A percentile compares a stretch with the other conserved stretches of the same genome.
Conservation (phyloP, 1,140 invertebrate genomes). For the Aricia agestis region DNA sequence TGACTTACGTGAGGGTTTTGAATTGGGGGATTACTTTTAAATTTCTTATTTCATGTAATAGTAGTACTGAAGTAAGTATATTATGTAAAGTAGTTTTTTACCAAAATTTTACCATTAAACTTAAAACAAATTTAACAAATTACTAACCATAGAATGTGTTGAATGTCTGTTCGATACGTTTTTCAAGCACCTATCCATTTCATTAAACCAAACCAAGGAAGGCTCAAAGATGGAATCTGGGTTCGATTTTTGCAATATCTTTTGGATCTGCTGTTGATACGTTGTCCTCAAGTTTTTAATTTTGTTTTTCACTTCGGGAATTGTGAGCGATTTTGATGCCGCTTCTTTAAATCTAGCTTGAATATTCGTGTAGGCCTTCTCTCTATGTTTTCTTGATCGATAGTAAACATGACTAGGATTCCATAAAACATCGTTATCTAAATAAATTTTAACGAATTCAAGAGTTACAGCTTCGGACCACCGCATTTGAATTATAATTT, state of each 20-base stretch:
- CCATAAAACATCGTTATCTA: conserved; percentile 72
- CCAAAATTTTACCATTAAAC: no score
- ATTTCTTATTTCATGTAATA: no score
- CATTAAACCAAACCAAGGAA: conserved; percentile 63
- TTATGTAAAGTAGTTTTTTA: no score
- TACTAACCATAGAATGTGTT: conserved; percentile 20
- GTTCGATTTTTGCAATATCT: conserved; percentile 66
- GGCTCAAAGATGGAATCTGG: conserved; percentile 65
- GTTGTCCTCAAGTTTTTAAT: conserved; percentile 72
- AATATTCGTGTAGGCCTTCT: conserved; percentile 58
- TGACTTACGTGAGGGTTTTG: no score
- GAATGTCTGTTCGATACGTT: conserved; percentile 45
- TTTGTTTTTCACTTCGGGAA: conserved; percentile 69
- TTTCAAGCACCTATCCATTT: conserved; percentile 68
- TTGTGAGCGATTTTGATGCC: conserved; percentile 47
- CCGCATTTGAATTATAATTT: conserved; percentile 42
- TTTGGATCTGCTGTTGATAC: conserved; percentile 70
- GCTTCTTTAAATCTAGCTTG: conserved; percentile 54
- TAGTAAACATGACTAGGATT: conserved; percentile 64
- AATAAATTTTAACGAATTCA: conserved; percentile 72
- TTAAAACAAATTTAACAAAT: background rate
- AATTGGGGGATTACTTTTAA: no score
- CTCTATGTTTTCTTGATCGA: conserved; percentile 58
- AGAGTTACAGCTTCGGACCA: conserved; percentile 67
- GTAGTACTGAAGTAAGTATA: no score